Conservation (phyloP, 1,140 invertebrate genomes). For the Brachionus sp. region DNA sequence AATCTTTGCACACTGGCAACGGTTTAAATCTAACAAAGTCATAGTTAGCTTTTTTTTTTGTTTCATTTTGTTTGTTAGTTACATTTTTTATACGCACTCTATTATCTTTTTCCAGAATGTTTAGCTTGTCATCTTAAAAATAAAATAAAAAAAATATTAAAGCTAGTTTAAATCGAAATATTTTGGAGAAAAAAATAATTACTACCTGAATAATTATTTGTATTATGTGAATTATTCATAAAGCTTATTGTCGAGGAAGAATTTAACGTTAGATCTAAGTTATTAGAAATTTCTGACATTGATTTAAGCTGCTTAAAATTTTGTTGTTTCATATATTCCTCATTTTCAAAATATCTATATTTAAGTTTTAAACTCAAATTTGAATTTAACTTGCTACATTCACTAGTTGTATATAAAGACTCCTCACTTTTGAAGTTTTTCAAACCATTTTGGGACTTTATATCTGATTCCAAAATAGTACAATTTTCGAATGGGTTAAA, state of each 20-base stretch:
- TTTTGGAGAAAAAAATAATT: neutral
- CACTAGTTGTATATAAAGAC: neutral
- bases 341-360: neutral
- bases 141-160: too few species aligned
- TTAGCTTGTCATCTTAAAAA: neutral
- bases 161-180: neutral
- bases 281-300: slow-evolving; percentile 13
- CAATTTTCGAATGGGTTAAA: slow-evolving; percentile 33
- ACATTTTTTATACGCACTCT: neutral
- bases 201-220: neutral
- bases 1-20: slow-evolving; percentile 29
- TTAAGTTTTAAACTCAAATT: neutral
- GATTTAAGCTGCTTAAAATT: slow-evolving; percentile 2
- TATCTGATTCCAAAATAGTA: neutral
- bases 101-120: neutral
- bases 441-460: neutral
- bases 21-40: slow-evolving; percentile 15
- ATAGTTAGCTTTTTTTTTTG: neutral
- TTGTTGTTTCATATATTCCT: neutral
- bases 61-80: neutral
- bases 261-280: slow-evolving; percentile 8
- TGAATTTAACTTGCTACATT: neutral
- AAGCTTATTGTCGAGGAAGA: slow-evolving; percentile 3
- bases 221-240: slow-evolving; percentile 24
- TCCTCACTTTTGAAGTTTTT: neutral